These are phyloP conservation scores for Hycleus phaleratus DNA, from an alignment of 1,140 invertebrate genomes.

Conservation along the genomic window DNA sequence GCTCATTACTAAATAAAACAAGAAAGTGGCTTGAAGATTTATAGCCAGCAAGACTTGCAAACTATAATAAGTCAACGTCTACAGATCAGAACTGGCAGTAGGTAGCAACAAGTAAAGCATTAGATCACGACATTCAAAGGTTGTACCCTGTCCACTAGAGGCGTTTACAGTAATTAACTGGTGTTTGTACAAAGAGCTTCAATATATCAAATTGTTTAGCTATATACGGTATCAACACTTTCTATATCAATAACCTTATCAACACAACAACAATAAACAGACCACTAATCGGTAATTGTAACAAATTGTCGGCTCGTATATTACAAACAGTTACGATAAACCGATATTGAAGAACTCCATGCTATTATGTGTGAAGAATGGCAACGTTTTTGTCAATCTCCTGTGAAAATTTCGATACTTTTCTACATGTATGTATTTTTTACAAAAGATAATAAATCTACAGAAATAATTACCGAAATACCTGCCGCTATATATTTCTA, in stretches of 20 bases:
- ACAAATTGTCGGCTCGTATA: too few species aligned
- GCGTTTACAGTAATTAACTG: constrained; percentile 18
- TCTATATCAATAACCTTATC: too few species aligned
- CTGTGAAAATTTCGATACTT: constrained; percentile 20
- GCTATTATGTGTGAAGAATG: too few species aligned
- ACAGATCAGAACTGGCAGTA: constrained; percentile 4
- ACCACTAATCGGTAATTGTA: too few species aligned
- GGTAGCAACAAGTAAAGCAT: constrained; percentile 17
- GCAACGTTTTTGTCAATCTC: constrained; percentile 16
- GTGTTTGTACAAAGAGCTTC: constrained; percentile 22
- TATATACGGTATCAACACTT: too few species aligned
- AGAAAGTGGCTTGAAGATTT: background rate
- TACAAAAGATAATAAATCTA: too few species aligned
- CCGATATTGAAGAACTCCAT: too few species aligned
- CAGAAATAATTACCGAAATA: too few species aligned
- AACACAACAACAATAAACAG: background rate
- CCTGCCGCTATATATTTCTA: too few species aligned
- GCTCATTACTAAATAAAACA: constrained; percentile 5
- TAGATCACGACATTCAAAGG: constrained; percentile 8
- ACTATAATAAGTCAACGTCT: constrained; percentile 11
- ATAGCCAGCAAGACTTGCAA: background rate
- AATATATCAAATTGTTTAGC: constrained; percentile 12
- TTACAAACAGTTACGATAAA: too few species aligned
- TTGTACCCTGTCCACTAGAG: constrained; percentile 13
- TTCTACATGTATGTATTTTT: too few species aligned